phyloP scores from a whole-genome alignment of 2,888 invertebrate genomes.

The Caradrina kadenii region DNA sequence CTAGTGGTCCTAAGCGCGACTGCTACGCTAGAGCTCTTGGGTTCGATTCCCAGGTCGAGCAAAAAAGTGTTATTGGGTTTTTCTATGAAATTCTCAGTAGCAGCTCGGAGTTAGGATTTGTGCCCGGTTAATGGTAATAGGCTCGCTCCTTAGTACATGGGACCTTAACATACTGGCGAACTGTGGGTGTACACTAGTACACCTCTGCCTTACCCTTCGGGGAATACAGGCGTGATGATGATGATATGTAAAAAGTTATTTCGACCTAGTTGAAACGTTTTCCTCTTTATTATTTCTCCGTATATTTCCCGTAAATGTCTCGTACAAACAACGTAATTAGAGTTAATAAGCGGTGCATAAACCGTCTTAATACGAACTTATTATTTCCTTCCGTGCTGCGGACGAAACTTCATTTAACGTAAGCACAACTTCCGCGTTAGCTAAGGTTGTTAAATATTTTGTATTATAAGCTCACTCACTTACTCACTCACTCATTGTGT shows the following conservation, averaged over 20 bases:
- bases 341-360: slow-evolving; percentile 25
- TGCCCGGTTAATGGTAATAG: too few relatives aligned
- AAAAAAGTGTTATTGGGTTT: too few relatives aligned
- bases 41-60: too few relatives aligned
- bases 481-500: background rate
- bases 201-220: too few relatives aligned
- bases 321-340: slow-evolving; percentile 16
- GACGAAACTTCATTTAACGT: slow-evolving; percentile 19
- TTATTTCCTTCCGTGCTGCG: slow-evolving; percentile 30
- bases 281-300: background rate
- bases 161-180: too few relatives aligned
- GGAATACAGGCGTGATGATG: too few relatives aligned
- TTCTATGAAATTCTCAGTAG: too few relatives aligned
- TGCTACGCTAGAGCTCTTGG: too few relatives aligned
- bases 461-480: background rate
- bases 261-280: background rate
- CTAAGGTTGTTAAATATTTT: slow-evolving; percentile 18
- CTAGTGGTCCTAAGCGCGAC: too few relatives aligned
- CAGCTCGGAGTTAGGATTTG: too few relatives aligned
- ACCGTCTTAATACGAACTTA: slow-evolving; percentile 21
- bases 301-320: slow-evolving; percentile 11
- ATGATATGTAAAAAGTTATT: background rate
- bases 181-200: too few relatives aligned
- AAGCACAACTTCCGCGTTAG: slow-evolving; percentile 21
- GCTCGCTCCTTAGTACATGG: too few relatives aligned